Evolutionary conservation across 2,113 vertebrate species (phyloP).

Genomic region (Nibea coibor): DNA sequence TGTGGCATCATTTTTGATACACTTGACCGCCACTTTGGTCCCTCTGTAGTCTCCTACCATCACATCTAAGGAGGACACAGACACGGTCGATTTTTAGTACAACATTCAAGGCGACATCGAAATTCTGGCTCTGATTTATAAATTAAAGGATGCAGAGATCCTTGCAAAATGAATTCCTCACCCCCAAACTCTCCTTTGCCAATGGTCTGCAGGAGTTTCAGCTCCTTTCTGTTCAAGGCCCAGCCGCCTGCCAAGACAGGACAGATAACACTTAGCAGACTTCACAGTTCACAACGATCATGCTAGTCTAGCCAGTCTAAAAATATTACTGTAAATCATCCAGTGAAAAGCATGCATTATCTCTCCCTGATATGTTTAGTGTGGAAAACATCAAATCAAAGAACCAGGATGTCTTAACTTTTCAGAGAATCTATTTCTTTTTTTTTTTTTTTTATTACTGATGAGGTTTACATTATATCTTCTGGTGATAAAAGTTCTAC

Average conservation of each 20-base stretch:
- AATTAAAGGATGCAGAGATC: background rate
- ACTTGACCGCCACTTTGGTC: conserved; percentile 97
- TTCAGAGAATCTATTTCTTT: background rate
- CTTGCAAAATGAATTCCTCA: conserved; percentile 64
- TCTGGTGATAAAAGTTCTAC: background rate
- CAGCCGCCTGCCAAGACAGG: conserved; percentile 88
- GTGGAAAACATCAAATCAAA: background rate
- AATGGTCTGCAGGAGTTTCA: conserved; percentile 93
- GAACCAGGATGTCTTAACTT: background rate
- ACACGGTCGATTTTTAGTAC: background rate
- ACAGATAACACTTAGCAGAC: conserved; percentile 7
- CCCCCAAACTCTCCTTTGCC: conserved; percentile 99
- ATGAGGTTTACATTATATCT: background rate
- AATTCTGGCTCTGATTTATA: background rate
- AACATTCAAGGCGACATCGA: background rate
- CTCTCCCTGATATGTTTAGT: too few species aligned
- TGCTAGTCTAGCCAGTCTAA: background rate
- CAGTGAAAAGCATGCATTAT: background rate
- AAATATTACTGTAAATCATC: background rate
- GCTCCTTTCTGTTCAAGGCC: conserved; percentile 95
- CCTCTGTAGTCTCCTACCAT: conserved; percentile 94
- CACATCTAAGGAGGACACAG: conserved; percentile 62
- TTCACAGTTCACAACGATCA: background rate
- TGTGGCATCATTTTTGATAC: conserved; percentile 97
- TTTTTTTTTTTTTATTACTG: background rate